Percentiles rank a stretch among this genome's conserved stretches.
Evolutionary conservation across 2,888 invertebrate genomes (phyloP).

Genomic region (Drosophila emarginata): DNA sequence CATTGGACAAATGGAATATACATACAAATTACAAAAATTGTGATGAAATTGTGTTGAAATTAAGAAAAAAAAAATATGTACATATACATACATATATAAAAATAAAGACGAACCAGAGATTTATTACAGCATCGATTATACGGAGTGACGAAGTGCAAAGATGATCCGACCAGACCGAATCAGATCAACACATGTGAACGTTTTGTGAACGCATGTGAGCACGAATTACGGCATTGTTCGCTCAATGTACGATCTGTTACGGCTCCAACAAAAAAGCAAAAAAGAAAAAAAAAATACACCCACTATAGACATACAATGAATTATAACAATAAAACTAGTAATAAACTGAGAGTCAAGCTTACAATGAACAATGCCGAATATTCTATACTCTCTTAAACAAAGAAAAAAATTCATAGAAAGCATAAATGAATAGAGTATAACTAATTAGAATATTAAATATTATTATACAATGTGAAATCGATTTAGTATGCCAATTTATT

Average conservation of each 20-base stretch:
- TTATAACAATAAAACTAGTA: conserved; percentile 16
- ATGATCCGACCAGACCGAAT: not conserved
- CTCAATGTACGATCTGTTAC: conserved; percentile 55
- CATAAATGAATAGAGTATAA: too few species aligned
- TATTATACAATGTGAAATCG: too few species aligned
- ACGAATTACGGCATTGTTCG: conserved; percentile 54
- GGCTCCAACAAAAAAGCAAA: conserved; percentile 19
- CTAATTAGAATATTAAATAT: too few species aligned
- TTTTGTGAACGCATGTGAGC: not conserved
- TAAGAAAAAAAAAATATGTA: not conserved
- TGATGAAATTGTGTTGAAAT: not conserved
- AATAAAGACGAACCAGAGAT: not conserved
- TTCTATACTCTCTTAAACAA: not conserved
- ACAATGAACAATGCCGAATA: too few species aligned
- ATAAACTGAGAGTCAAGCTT: conserved; percentile 13
- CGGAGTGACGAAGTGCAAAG: conserved; percentile 8
- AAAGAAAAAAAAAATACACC: conserved; percentile 16
- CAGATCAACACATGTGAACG: not conserved
- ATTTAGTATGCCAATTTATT: not conserved
- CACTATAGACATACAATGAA: conserved; percentile 44
- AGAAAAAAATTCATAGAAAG: too few species aligned
- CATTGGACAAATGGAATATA: not conserved
- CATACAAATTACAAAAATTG: too few species aligned
- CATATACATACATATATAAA: too few species aligned
- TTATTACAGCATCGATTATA: conserved; percentile 8